Base-by-base conservation (phyloP, 2,797 vertebrate genomes). In the Acanthornis magna region DNA sequence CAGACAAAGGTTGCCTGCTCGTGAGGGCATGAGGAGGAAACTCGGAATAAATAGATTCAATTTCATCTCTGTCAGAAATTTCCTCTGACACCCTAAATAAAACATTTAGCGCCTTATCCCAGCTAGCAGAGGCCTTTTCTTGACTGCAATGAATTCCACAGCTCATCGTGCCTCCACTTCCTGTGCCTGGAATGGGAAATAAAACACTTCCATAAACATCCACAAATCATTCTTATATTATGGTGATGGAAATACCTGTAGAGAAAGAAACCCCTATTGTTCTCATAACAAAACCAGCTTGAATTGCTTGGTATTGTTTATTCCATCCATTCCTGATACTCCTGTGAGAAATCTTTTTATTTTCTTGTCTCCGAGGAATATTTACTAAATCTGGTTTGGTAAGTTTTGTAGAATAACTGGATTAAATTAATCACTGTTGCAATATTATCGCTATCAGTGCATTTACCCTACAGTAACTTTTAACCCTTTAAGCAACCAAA, bases 41-140 rank as follows among this genome's bases (percentile, higher is more conserved):
- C 90, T 78, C 5, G 0, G 43, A 92, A 75, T 89, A 91, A 80
- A 48, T 29, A 62, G 82, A 77, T 85, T 81, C 70, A 72, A 43
- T 91, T 93, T 77, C 34, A 70, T 34, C 47, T 91, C 82, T 80
- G 65, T 80, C 68, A 80, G 68, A 87, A 71, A 77, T 76, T 67
- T 78, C 68, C 70, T 85, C 76, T 91, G 79, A 76, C 87, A 85
- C 62, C 14, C 48, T 83, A 89, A 92, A 85, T 92, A 94, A 95
- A 94, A 89, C 60, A 94, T 87, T 88, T 55, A 94, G 45, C 51
- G 73, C 58, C 55, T 88, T 66, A 86, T 66, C 45, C 63, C 63
- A 81, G 47, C 48, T 54, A 88, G 42, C 45, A 82, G 81, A 47
- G 68, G 25, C 29, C 7, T 47, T 85, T 93, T 68, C 43, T 66